These are phyloP conservation scores for Dysmachus trigonus DNA, from an alignment of 2,888 invertebrate species.

Conservation along the genomic window DNA sequence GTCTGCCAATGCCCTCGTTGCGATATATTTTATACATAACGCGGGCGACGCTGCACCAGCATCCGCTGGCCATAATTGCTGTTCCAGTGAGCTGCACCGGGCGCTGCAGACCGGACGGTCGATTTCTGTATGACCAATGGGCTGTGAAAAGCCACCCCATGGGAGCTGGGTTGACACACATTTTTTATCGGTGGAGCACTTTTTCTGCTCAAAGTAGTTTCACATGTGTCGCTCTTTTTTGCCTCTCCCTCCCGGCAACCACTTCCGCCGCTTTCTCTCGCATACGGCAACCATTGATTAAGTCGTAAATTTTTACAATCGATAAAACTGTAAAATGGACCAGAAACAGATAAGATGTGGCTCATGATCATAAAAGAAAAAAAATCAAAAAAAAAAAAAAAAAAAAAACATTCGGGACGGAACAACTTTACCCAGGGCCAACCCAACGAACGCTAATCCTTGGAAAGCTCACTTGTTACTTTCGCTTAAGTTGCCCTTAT, in stretches of 20 bases:
- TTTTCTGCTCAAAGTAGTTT: conserved; percentile 39
- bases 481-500: not conserved
- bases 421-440: not conserved
- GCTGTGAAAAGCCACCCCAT: conserved; percentile 25
- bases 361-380: conserved; percentile 40
- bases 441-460: not conserved
- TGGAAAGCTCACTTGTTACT: conserved; percentile 28
- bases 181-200: conserved; percentile 29
- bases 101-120: not conserved
- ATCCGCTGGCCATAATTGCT: conserved; percentile 7
- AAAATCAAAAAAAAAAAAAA: not conserved
- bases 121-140: conserved; percentile 37
- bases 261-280: not conserved
- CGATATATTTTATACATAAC: conserved; percentile 13
- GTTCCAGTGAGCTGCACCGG: not conserved
- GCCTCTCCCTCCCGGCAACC: not conserved
- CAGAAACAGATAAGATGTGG: conserved; percentile 46
- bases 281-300: conserved; percentile 39
- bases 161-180: conserved; percentile 22
- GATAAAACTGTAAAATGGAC: conserved; percentile 47
- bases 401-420: not conserved
- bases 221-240: conserved; percentile 9
- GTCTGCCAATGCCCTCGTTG: not conserved
- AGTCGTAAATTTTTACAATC: conserved; percentile 46
- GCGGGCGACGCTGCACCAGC: too few species aligned